These are phyloP conservation scores for Nipponia nippon DNA, from an alignment of 2,113 vertebrate species.

Conservation along the genomic window DNA sequence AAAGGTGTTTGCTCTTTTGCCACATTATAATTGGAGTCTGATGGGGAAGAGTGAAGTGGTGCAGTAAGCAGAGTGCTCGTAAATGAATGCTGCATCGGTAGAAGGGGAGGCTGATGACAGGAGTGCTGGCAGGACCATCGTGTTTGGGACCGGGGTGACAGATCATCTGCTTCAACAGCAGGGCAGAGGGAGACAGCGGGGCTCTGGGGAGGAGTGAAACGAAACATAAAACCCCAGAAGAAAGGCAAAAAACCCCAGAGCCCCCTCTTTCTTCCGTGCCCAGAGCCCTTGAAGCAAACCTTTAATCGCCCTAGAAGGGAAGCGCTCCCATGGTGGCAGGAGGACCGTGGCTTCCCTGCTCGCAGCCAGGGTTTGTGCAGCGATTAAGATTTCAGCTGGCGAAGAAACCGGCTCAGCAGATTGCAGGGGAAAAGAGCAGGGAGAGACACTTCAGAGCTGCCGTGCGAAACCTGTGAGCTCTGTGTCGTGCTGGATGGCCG, in stretches of 20 bases:
- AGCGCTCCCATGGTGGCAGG: background rate
- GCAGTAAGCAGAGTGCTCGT: background rate
- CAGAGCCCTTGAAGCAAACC: background rate
- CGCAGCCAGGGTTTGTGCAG: fast-evolving
- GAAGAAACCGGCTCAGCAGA: background rate
- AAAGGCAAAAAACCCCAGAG: background rate
- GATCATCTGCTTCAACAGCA: background rate
- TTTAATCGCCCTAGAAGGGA: background rate
- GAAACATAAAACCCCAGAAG: background rate
- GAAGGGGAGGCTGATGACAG: background rate
- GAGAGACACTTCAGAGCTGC: background rate
- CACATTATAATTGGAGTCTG: background rate
- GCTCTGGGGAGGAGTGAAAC: background rate
- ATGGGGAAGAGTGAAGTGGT: background rate
- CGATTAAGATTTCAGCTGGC: background rate
- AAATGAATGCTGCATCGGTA: background rate
- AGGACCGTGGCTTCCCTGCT: background rate
- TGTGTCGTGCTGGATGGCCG: fast-evolving
- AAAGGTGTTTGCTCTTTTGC: background rate
- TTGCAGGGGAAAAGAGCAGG: background rate
- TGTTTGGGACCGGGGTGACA: background rate
- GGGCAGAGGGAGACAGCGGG: background rate
- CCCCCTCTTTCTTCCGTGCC: background rate
- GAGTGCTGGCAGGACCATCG: background rate
- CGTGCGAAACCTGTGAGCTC: background rate